Conservation (phyloP, 2,888 invertebrate species). For the Erebia epiphron region DNA sequence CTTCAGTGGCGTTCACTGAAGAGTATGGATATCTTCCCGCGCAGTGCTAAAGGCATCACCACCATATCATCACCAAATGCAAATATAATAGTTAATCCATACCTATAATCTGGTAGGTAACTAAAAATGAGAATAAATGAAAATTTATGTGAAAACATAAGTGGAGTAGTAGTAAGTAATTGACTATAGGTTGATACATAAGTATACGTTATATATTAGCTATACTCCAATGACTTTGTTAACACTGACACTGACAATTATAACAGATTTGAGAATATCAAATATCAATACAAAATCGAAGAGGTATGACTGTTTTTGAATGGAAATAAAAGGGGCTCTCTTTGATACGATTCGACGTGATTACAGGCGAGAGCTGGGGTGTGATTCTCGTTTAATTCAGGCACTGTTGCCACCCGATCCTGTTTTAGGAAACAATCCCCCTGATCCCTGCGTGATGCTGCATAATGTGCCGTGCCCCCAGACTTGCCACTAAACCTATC, state of each 20-base stretch:
- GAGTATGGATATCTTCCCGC: neutral
- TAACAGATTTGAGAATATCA: conserved; percentile 1
- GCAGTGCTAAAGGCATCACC: too few species aligned
- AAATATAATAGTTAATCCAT: too few species aligned
- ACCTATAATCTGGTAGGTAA: too few species aligned
- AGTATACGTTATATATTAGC: too few species aligned
- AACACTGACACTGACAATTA: neutral
- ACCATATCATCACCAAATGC: too few species aligned
- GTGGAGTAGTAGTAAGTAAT: too few species aligned
- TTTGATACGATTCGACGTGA: conserved; percentile 38
- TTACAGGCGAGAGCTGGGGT: conserved; percentile 42
- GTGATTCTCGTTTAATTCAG: conserved; percentile 65
- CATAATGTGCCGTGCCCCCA: conserved; percentile 70
- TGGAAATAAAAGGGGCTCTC: conserved; percentile 32
- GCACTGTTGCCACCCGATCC: conserved; percentile 66
- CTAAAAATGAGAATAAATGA: too few species aligned
- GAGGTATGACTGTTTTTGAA: conserved; percentile 1
- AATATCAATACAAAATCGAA: conserved; percentile 7
- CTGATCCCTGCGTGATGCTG: conserved; percentile 79
- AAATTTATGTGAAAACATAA: too few species aligned
- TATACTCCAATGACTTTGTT: too few species aligned
- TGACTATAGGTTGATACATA: too few species aligned
- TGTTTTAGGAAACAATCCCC: conserved; percentile 78
- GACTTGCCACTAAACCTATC: conserved; percentile 59
- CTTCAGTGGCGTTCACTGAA: conserved; percentile 12